Base-by-base conservation (phyloP, 2,797 vertebrate species). In the Helostoma temminkii region DNA sequence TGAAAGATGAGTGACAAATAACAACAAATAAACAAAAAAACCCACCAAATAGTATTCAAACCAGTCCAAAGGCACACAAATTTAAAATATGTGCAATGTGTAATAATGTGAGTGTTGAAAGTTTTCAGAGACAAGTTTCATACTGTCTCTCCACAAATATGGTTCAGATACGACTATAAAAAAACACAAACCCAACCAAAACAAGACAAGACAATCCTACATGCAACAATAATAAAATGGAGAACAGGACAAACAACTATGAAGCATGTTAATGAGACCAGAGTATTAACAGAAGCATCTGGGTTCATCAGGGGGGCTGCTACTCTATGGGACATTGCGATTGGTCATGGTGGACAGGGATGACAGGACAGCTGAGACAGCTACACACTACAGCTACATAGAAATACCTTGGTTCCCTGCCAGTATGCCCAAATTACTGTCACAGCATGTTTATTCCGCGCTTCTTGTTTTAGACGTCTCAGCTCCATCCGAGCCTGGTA, bases 401-500 rank as follows among this genome's bases (percentile, higher is more conserved):
- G 52, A 94, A 96, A 94, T 99, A 99, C 98, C 98, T 99, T 96
- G 67, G 94, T 96, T 96, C 97, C 98, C 95, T 96, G 97, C 98
- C 98, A 99, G 96, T 92, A 97, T 88, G 96, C 96, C 97, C 97
- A 98, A 93, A 99, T 97, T 94, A 98, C 95, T 93, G 96, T 96
- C 96, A 98, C 97, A 78, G 97, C 96, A 76, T 92, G 95, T 95
- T 94, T 98, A 96, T 95, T 95, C 93, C 92, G 96, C 93, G 91
- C 96, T 93, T 96, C 96, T 93, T 97, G 95, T 96, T 98, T 98
- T 95, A 98, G 96, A 81, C 91, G 94, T 87, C 95, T 96, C 95
- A 98, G 95, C 94, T 99, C 97, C 96, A 90, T 95, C 94, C 96
- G 96, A 84, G 97, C 98, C 98, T 99, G 95, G 89, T 88, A 88